These are phyloP conservation scores for Lepidocolaptes lacrymiger DNA, from an alignment of 2,797 vertebrate genomes.

Conservation along the genomic window DNA sequence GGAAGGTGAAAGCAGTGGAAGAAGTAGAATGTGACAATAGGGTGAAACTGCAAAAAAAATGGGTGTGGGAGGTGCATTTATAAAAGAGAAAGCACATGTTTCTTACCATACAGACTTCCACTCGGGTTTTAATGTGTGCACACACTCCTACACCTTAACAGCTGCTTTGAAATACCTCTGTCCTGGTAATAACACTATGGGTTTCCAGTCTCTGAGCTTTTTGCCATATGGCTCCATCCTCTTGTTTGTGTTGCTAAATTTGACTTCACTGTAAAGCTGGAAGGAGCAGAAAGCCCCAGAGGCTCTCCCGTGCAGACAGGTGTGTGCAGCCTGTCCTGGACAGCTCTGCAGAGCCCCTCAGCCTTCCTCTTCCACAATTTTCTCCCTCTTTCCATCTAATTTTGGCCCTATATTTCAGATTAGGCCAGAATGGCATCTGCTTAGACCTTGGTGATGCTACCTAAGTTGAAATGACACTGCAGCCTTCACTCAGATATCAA, in stretches of 20 bases:
- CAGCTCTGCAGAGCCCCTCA: not conserved
- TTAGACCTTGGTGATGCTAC: not conserved
- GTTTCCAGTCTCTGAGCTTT: not conserved
- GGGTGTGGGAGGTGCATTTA: not conserved
- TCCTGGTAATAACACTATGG: not conserved
- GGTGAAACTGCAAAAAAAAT: slow-evolving; percentile 42
- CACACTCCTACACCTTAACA: not conserved
- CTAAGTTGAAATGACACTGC: not conserved
- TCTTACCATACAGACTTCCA: not conserved
- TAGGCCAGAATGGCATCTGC: not conserved
- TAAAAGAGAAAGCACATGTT: not conserved
- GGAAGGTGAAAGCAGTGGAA: slow-evolving; percentile 64
- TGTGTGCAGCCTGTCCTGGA: not conserved
- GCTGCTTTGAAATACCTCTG: not conserved
- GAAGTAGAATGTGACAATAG: slow-evolving; percentile 63
- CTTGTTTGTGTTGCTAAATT: not conserved
- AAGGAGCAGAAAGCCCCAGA: not conserved
- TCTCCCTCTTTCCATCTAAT: fast-evolving
- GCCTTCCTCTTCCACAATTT: not conserved
- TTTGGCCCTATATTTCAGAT: not conserved
- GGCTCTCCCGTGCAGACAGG: not conserved
- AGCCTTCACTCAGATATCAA: not conserved
- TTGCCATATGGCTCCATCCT: not conserved
- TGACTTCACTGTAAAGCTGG: not conserved
- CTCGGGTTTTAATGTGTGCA: not conserved